Evolutionary conservation across 2,113 vertebrate species (phyloP), one percentile per base, ranked within the genome.

Genomic region (Toxotes jaculatrix): DNA sequence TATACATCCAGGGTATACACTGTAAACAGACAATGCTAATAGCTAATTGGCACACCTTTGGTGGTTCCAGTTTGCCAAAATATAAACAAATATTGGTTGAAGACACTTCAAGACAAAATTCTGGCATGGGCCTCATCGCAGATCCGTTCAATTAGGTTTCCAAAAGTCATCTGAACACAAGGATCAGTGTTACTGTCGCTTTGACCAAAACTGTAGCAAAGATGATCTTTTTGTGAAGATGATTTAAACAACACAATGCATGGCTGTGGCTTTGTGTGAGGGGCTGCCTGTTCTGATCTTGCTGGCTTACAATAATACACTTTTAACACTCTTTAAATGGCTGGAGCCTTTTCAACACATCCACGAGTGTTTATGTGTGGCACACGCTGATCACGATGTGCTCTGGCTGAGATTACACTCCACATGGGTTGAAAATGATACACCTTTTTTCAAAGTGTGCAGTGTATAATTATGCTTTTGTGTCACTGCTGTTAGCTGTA

Each of bases 211-310:
- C 3, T 34, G 27, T 23, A 74, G 45, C 11, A 17, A 9, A 62
- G 16, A 9, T 3, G 61, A 81, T 85, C 82, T 67, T 86, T 85
- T 36, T 84, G 73, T 32, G 36, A 74, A 72, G 53, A 86, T 75
- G 73, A 66, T 64, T 71, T 70, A 1, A 66, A 9, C 16, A 70
- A 72, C 60, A 79, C 56, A 74, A 84, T 90, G 93, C 93, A 95
- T 93, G 93, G 90, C 91, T 92, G 0, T 79, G 77, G 88, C 90
- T 93, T 91, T 68, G 74, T 89, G 87, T 89, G 83, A 91, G 77
- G 83, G 85, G 89, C 90, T 92, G 93, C 92, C 86, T 92, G 91
- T 84, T 90, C 79, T 85, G 32, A 62, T 69, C 86, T 86, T 76
- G 57, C 91, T 19, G 42, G 45, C 56, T 61, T 59, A 73, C 60